Evolutionary conservation across 53 echinoderm and acorn worm genomes (phyloP), one percentile per base, ranked within the genome.

Genomic region (Zoroaster sp.): DNA sequence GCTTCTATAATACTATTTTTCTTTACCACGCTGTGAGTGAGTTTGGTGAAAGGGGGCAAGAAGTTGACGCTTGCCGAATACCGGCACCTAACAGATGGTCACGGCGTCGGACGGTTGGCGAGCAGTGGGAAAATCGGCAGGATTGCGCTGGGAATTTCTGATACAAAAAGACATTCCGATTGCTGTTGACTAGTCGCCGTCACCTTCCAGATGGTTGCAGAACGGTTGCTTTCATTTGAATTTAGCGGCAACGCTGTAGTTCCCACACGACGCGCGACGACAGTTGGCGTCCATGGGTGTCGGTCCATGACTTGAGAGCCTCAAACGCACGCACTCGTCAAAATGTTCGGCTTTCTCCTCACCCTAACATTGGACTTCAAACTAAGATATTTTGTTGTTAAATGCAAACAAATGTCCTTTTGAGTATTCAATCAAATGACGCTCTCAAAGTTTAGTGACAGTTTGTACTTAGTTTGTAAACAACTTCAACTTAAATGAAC

Each of bases 131-230:
- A 71, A 85, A 85, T 70, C 69, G 49, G 33, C 85, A 71, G 71
- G 71, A 70, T 85, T 85, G 85, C 85, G 85, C 85, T 85, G 85
- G 85, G 85, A 85, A 85, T 85, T 85, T 85, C 85, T 71, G 85
- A 85, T 85, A 85, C 85, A 85, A 85, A 85, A 85, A 85, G 85
- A 85, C 85, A 85, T 85, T 85, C 85, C 85, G 85, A 85, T 85
- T 85, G 85, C 85, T 85, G 85, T 85, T 85, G 85, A 85, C 85
- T 85, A 85, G 70, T 85, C 85, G 85, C 72, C 69, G 85, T 85
- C 47, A 69, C 85, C 85, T 85, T 85, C 85, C 85, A 85, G 85
- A 85, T 85, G 85, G 85, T 85, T 85, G 85, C 85, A 71, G 85
- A 85, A 85, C 85, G 85, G 72, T 85, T 71, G 85, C 85, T 85